Conservation (phyloP, 2,113 vertebrate species). For the Hydrochoerus hydrochaeris region DNA sequence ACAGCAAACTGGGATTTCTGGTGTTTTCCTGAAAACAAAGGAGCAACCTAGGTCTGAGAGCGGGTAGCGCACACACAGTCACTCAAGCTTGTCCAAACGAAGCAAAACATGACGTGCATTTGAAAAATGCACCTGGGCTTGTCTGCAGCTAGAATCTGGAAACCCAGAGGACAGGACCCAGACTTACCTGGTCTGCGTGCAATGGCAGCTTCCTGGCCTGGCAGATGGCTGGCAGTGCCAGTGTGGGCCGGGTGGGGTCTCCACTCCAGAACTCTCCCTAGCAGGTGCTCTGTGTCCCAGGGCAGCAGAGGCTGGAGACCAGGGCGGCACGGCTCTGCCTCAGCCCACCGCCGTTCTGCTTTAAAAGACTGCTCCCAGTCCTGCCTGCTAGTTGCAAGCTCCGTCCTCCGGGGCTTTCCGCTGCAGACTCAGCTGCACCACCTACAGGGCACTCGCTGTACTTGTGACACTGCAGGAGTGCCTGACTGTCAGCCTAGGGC, state of each 20-base stretch:
- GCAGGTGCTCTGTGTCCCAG: neutral
- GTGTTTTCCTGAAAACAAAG: conserved; percentile 65
- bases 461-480: neutral
- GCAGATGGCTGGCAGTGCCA: neutral
- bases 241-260: neutral
- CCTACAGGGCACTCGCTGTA: conserved; percentile 83
- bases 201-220: neutral
- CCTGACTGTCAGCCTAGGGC: neutral
- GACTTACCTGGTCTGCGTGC: conserved; percentile 76
- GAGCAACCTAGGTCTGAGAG: neutral
- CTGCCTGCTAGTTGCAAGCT: conserved; percentile 54
- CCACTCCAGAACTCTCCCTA: conserved; percentile 10
- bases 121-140: conserved; percentile 66
- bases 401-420: conserved; percentile 19
- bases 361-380: conserved; percentile 42
- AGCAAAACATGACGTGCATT: conserved; percentile 62
- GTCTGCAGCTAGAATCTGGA: neutral
- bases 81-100: conserved; percentile 45
- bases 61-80: conserved; percentile 11
- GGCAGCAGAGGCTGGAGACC: neutral
- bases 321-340: neutral
- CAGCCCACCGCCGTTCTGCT: neutral
- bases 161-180: neutral
- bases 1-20: conserved; percentile 50
- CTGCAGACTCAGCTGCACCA: conserved; percentile 84